phyloP scores from a whole-genome alignment of 2,888 invertebrate genomes.

The Drosophila sordidapex region DNA sequence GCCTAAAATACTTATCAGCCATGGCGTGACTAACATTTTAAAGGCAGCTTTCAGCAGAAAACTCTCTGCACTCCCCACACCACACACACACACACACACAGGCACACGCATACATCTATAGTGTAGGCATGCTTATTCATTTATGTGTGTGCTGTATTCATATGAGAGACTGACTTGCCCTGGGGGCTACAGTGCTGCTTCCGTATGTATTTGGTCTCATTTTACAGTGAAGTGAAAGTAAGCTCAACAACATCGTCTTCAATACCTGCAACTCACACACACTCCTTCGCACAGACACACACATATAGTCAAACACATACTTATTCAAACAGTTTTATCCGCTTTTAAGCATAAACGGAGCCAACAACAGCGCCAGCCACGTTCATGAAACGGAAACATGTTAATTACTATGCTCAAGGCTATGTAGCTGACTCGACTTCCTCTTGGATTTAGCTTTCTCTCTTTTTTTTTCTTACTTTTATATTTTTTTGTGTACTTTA shows the following conservation, averaged over 20 bases:
- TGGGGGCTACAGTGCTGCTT: slow-evolving; percentile 54
- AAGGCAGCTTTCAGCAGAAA: slow-evolving; percentile 65
- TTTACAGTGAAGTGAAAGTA: slow-evolving; percentile 71
- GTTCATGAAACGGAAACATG: slow-evolving; percentile 81
- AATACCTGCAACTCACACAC: slow-evolving; percentile 50
- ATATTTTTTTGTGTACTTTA: slow-evolving; percentile 33
- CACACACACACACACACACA: neutral
- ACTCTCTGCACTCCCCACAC: slow-evolving; percentile 2
- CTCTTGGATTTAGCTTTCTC: slow-evolving; percentile 49
- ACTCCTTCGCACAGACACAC: slow-evolving; percentile 16
- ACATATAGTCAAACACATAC: slow-evolving; percentile 8
- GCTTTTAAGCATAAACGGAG: slow-evolving; percentile 54
- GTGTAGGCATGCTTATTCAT: slow-evolving; percentile 9
- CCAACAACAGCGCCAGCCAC: slow-evolving; percentile 22
- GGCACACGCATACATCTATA: slow-evolving; percentile 5
- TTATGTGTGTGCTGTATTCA: slow-evolving; percentile 8
- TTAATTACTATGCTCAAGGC: slow-evolving; percentile 83
- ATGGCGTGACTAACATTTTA: slow-evolving; percentile 73
- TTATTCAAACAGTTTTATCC: slow-evolving; percentile 28
- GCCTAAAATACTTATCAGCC: slow-evolving; percentile 71
- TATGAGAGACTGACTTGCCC: slow-evolving; percentile 32
- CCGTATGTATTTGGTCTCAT: slow-evolving; percentile 67
- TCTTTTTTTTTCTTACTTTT: slow-evolving; percentile 12
- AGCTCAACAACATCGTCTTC: slow-evolving; percentile 45
- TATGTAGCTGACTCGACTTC: slow-evolving; percentile 68